A percentile compares a stretch with the other conserved stretches of the same genome.
These are phyloP conservation scores for Megalops cyprinoides DNA, from an alignment of 2,797 vertebrate genomes.

Conservation along the genomic window DNA sequence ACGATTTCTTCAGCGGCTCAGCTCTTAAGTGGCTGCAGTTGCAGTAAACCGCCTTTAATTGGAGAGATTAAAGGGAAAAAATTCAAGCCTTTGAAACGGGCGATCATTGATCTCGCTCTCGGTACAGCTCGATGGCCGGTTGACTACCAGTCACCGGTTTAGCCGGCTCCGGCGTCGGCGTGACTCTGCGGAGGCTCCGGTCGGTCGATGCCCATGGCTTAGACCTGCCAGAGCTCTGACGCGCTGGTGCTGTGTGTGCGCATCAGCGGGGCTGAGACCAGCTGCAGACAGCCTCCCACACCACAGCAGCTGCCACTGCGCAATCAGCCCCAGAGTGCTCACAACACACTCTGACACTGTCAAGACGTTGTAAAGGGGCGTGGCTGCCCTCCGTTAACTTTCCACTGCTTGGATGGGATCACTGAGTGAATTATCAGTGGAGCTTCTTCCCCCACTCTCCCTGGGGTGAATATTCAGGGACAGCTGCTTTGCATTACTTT, in stretches of 20 bases:
- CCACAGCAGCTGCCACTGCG: slow-evolving; percentile 15
- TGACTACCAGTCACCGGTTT: no score
- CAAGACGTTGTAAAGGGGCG: no score
- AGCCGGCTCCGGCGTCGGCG: no score
- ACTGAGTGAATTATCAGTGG: slow-evolving; percentile 35
- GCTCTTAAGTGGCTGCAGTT: background rate
- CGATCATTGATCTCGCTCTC: background rate
- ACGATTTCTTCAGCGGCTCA: background rate
- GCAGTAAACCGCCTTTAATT: background rate
- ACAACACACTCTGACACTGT: background rate
- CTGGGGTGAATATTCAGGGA: background rate
- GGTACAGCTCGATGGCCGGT: no score
- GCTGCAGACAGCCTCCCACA: no score
- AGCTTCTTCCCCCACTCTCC: background rate
- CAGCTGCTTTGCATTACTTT: background rate
- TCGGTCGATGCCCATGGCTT: no score
- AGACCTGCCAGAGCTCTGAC: no score
- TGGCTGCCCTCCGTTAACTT: slow-evolving; percentile 40
- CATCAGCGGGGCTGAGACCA: background rate
- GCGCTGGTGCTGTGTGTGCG: background rate
- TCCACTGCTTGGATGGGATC: slow-evolving; percentile 24
- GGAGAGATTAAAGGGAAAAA: background rate
- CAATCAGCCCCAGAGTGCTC: slow-evolving; percentile 14
- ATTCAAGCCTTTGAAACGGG: background rate
- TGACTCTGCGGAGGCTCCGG: no score